Evolutionary conservation across 1,140 invertebrate genomes (phyloP), one percentile per base, ranked within the genome.

Genomic region (Drosophila busckii): DNA sequence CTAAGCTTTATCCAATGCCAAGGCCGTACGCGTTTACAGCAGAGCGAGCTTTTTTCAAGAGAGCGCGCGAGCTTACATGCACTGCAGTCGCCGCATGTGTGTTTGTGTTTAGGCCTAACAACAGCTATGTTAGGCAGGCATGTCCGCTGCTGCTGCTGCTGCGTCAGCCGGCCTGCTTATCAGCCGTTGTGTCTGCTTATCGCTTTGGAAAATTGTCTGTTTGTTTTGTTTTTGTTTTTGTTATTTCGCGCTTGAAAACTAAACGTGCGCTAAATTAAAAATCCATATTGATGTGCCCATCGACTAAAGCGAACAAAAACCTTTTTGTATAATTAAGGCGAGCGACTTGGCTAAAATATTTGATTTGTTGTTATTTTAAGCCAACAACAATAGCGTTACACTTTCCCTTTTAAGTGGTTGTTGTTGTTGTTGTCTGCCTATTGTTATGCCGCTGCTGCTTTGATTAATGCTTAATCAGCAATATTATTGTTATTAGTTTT

Each of bases 381-480:
- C 17, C 13, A 23, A n/a, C n/a, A 42, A 29, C 16, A 37, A 35
- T 9, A 49, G 44, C 19, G 22, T 12, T 58, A 42, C 62, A 66
- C 68, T 70, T 70, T 70, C 68, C 68, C 68, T 70, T 61, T 70
- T 56, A 19, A 28, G 31, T 63, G 22, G 53, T 67, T 9, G 29
- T 38, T 40, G 26, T 44, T 45, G 23, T 60, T 48, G 35, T 40
- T 20, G 17, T 8, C 20, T 29, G 23, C 15, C 40, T 23, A 28
- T 56, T 62, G 42, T 48, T 49, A 45, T 32, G 19, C 38, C 26
- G 13, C 29, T 58, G 49, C 46, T 19, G 48, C 65, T 70, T 70
- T 76, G 75, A 82, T 82, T 82, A 83, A 82, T 82, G 69, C 75
- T 66, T 83, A 82, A 82, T 82, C 75, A 82, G 61, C 75, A 75